Conservation (phyloP, 2,888 invertebrate genomes). For the Platerodrilus igneus region DNA sequence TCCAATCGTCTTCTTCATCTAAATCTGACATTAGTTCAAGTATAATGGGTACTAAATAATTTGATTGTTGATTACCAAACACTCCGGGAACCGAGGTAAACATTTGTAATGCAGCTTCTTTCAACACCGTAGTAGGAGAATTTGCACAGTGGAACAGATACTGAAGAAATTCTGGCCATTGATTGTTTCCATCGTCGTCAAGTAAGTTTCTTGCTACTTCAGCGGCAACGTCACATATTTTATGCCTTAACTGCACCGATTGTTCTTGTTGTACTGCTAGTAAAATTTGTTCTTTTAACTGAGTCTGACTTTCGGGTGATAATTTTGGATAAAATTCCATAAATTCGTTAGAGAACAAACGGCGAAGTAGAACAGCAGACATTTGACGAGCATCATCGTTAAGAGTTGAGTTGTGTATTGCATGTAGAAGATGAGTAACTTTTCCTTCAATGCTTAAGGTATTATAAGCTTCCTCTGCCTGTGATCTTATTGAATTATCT, state of each 20-base stretch:
- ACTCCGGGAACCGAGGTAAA: slow-evolving; percentile 94
- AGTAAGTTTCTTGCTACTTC: slow-evolving; percentile 92
- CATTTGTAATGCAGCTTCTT: slow-evolving; percentile 91
- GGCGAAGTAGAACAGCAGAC: slow-evolving; percentile 90
- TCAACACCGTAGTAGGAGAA: slow-evolving; percentile 74
- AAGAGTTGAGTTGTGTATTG: slow-evolving; percentile 72
- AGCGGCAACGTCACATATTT: slow-evolving; percentile 94
- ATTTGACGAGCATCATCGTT: slow-evolving; percentile 83
- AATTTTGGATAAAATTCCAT: slow-evolving; percentile 87
- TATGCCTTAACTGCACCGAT: slow-evolving; percentile 72
- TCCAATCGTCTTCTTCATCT: slow-evolving; percentile 89
- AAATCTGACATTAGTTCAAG: slow-evolving; percentile 93
- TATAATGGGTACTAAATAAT: slow-evolving; percentile 84
- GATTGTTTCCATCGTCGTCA: slow-evolving; percentile 92
- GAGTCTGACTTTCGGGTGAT: slow-evolving; percentile 74
- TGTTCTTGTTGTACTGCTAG: slow-evolving; percentile 81
- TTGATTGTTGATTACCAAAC: slow-evolving; percentile 91
- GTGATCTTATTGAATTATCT: slow-evolving; percentile 84
- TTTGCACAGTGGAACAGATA: slow-evolving; percentile 94
- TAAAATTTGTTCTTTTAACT: slow-evolving; percentile 83
- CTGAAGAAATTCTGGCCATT: slow-evolving; percentile 86
- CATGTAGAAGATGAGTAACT: slow-evolving; percentile 75
- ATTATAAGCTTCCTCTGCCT: slow-evolving; percentile 91
- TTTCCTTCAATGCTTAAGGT: slow-evolving; percentile 77
- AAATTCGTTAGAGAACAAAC: slow-evolving; percentile 86